A percentile compares a stretch with the other conserved stretches of the same genome.
phyloP scores from a whole-genome alignment of 2,113 vertebrate genomes.

The Chloebia gouldiae region DNA sequence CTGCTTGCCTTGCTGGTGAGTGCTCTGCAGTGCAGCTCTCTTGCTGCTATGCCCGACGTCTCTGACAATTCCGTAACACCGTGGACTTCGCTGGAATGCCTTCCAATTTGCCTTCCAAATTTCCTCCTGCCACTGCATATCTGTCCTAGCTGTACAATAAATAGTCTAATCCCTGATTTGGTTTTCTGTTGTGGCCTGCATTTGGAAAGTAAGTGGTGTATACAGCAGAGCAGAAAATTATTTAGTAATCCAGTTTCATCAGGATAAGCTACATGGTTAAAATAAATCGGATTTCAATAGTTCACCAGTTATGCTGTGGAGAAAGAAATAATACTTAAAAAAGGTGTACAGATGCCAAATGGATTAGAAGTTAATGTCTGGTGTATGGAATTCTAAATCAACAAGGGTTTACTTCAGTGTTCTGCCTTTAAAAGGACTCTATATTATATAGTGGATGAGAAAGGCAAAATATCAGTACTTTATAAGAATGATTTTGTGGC shows the following conservation, averaged over 20 bases:
- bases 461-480: background rate
- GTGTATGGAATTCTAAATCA: background rate
- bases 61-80: background rate
- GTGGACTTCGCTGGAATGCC: background rate
- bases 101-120: background rate
- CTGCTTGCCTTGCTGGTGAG: background rate
- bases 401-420: background rate
- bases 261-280: background rate
- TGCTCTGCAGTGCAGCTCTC: background rate
- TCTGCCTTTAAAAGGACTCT: background rate
- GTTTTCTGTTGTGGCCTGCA: background rate
- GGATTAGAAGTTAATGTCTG: background rate
- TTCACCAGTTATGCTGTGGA: background rate
- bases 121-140: background rate
- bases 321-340: background rate
- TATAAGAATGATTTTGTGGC: background rate
- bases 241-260: slow-evolving; percentile 11
- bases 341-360: background rate
- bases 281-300: slow-evolving; percentile 4
- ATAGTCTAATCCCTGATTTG: background rate
- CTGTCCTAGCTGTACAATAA: background rate
- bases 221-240: slow-evolving; percentile 22
- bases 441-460: background rate
- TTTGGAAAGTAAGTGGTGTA: background rate
- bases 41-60: background rate